A percentile compares a stretch with the other conserved stretches of the same genome.
These are phyloP conservation scores for Ramazzottius varieornatus DNA, from an alignment of 2,888 invertebrate species.

Conservation along the genomic window DNA sequence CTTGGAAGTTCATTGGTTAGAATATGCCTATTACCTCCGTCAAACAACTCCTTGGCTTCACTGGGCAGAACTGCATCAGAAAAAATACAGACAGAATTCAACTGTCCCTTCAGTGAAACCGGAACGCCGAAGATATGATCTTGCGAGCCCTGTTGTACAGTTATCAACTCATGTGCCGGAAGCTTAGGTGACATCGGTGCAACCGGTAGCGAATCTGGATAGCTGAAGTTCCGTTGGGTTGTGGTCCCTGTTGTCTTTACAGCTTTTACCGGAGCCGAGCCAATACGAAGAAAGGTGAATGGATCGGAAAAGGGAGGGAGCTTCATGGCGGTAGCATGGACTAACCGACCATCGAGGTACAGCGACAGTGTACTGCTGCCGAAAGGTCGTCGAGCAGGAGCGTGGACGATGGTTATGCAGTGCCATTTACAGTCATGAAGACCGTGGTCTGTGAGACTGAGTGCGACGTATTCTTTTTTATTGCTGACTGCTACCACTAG, in stretches of 20 bases:
- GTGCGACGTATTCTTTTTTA: constrained; percentile 32
- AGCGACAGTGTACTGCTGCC: constrained; percentile 33
- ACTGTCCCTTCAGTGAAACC: constrained; percentile 28
- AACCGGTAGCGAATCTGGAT: background rate
- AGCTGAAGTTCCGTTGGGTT: background rate
- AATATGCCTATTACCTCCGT: too few species aligned
- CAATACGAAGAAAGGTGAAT: constrained; percentile 26
- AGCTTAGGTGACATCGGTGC: background rate
- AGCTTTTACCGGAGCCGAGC: constrained; percentile 11
- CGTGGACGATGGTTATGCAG: constrained; percentile 29
- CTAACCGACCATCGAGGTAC: constrained; percentile 32
- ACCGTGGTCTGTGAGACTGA: constrained; percentile 25
- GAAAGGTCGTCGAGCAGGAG: constrained; percentile 29
- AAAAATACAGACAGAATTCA: constrained; percentile 30
- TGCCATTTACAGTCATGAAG: constrained; percentile 30
- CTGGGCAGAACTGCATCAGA: constrained; percentile 21
- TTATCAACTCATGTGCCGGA: background rate
- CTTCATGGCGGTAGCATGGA: constrained; percentile 30
- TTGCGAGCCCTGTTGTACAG: constrained; percentile 23
- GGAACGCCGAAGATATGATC: constrained; percentile 31
- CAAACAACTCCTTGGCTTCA: constrained; percentile 21
- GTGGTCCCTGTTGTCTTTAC: background rate
- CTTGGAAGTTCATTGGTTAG: background rate
- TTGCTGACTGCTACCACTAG: constrained; percentile 32
- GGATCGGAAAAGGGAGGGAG: constrained; percentile 31